Base-by-base conservation (phyloP, 2,888 invertebrate genomes). In the Pardosa pseudoannulata region DNA sequence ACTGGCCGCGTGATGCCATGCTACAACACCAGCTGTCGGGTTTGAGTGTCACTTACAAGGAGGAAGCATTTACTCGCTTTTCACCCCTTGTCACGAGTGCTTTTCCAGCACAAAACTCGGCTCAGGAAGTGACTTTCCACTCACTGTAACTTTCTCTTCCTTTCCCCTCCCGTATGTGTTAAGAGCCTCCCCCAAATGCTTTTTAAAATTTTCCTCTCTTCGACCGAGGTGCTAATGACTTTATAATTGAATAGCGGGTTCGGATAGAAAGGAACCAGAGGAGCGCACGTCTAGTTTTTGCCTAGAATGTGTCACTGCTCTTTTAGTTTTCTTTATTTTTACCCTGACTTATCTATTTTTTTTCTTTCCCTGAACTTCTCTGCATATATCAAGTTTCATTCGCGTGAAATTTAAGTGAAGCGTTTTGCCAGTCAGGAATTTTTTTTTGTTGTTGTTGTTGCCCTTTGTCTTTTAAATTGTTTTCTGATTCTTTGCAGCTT, bases 221-320 rank as follows among this genome's bases (percentile, higher is more conserved):
- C n/a, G 19, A 65, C 39, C n/a, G 67, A 68, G 39, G 32, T 28
- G 65, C 72, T 85, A 85, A 85, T 85, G 83, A 78, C 67, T 85
- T 85, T 85, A 85, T 85, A 85, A 85, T 85, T 85, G 83, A 85
- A 78, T 71, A 56, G 13, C 50, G 76, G n/a, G 27, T 16, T 16
- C 46, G 64, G 29, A 36, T 7, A 36, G 27, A 62, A 65, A 83
- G 32, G 81, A 19, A 41, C 62, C 62, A 56, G n/a, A 27, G n/a
- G 3, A 32, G n/a, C 19, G 7, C 16, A n/a, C n/a, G n/a, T 46
- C 46, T 11, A 2, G 46, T 46, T 46, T 36, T 46, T 46, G 46
- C n/a, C 46, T 16, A 46, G 16, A 16, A 46, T 46, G 46, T 16
- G 11, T n/a, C n/a, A n/a, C n/a, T n/a, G n/a, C n/a, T n/a, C n/a